Conservation (phyloP, 2,888 invertebrate genomes). For the Tetragonula carbonaria region DNA sequence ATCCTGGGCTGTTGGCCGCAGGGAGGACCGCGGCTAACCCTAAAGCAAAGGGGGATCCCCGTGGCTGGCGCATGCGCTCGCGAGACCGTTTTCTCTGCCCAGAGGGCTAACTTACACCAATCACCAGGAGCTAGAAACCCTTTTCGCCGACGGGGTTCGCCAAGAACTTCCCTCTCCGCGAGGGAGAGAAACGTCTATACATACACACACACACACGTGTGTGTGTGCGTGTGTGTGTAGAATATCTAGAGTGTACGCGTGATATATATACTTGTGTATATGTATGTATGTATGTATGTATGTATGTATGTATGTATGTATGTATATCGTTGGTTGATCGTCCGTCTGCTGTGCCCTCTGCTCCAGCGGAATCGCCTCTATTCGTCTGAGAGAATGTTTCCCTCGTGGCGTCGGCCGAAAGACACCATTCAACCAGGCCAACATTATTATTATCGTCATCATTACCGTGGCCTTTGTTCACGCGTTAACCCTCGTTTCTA, state of each 20-base stretch:
- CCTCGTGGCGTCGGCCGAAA: constrained; percentile 51
- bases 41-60: constrained; percentile 80
- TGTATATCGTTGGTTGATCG: constrained; percentile 29
- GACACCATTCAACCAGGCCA: constrained; percentile 42
- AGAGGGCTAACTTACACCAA: constrained; percentile 83
- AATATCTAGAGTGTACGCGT: too few species aligned
- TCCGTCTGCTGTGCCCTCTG: constrained; percentile 54
- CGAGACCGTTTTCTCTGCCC: constrained; percentile 76
- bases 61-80: constrained; percentile 78
- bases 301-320: not conserved
- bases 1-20: constrained; percentile 84
- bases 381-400: constrained; percentile 58
- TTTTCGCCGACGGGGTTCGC: constrained; percentile 71
- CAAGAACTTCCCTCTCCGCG: constrained; percentile 69
- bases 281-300: not conserved
- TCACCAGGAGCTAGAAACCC: constrained; percentile 83
- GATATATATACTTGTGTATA: too few species aligned
- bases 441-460: constrained; percentile 51
- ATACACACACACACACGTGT: not conserved
- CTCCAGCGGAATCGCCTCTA: constrained; percentile 50
- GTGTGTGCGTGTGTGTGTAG: too few species aligned
- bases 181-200: constrained; percentile 54
- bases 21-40: constrained; percentile 84
- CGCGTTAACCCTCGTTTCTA: constrained; percentile 12
- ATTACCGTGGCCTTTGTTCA: constrained; percentile 38